Evolutionary conservation across 2,888 invertebrate species (phyloP), one percentile per base, ranked within the genome.

Genomic region (Torymus texanus): DNA sequence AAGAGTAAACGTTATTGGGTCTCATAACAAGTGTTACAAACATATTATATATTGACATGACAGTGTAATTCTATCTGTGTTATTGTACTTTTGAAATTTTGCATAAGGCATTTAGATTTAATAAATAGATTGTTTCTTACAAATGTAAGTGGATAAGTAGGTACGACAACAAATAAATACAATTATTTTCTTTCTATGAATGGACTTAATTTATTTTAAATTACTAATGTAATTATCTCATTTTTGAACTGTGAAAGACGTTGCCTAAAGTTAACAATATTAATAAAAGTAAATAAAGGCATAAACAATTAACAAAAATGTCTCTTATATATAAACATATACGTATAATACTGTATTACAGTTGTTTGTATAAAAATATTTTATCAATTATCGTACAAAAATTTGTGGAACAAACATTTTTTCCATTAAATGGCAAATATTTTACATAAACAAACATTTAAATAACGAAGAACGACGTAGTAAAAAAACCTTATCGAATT

Each of bases 51-150:
- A 66, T 66, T 56, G 51, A 75, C n/a, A 66, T 66, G 56, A 58
- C 74, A 74, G 41, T 72, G 72, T 72, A 72, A 62, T 53, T 67
- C 24, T 24, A 75, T 66, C 56, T 75, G 75, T 75, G 66, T 75
- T 75, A 66, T 51, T 66, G 66, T 75, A 66, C 24, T 75, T 75
- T 66, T 67, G n/a, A 66, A 67, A 59, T 75, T 74, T 67, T 58
- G 56, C 50, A 66, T 59, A 16, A 55, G 24, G 62, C 50, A 59
- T 75, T 65, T 67, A 66, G 51, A 50, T 12, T 24, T 66, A 58
- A 53, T 24, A 50, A 63, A 29, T 63, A 51, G 55, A 62, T n/a
- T 75, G 56, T 66, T 75, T 75, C 58, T 59, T 75, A 75, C 51
- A 66, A 55, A 58, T 66, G 59, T 53, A 59, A 75, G 29, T 2